Conservation (phyloP, 92 coral and sea anemone genomes). For the Actinernus sp. region DNA sequence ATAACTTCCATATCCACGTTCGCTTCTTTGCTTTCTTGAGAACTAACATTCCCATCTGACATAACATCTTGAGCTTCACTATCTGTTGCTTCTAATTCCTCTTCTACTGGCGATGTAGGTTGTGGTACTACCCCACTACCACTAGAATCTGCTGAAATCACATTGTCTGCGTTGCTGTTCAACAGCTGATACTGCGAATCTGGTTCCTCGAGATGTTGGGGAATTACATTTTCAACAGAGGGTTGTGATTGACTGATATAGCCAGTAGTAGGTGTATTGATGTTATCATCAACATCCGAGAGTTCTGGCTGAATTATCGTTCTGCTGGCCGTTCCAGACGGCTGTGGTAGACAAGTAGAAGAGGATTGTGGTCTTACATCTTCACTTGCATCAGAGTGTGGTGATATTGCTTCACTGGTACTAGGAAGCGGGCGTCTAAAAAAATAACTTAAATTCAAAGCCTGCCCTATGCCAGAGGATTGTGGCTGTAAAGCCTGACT, state of each 20-base stretch:
- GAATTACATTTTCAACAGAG: too few species aligned
- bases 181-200: too few species aligned
- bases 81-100: too few species aligned
- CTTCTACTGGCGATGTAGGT: background rate
- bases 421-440: background rate
- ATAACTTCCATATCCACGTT: conserved; percentile 6
- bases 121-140: conserved; percentile 2
- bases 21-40: conserved; percentile 11
- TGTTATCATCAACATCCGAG: too few species aligned
- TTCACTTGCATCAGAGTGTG: background rate
- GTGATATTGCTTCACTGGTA: background rate
- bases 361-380: background rate
- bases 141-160: conserved; percentile 26
- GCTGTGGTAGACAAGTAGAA: background rate
- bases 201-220: too few species aligned
- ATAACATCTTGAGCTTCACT: background rate
- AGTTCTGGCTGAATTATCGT: background rate
- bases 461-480: background rate
- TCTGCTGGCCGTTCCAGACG: background rate
- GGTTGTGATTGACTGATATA: too few species aligned
- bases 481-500: background rate
- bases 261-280: too few species aligned
- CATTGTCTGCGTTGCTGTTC: too few species aligned
- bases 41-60: too few species aligned
- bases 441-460: background rate